Evolutionary conservation across 2,797 vertebrate genomes (phyloP), one percentile per base, ranked within the genome.

Genomic region (Coregonus sp.): DNA sequence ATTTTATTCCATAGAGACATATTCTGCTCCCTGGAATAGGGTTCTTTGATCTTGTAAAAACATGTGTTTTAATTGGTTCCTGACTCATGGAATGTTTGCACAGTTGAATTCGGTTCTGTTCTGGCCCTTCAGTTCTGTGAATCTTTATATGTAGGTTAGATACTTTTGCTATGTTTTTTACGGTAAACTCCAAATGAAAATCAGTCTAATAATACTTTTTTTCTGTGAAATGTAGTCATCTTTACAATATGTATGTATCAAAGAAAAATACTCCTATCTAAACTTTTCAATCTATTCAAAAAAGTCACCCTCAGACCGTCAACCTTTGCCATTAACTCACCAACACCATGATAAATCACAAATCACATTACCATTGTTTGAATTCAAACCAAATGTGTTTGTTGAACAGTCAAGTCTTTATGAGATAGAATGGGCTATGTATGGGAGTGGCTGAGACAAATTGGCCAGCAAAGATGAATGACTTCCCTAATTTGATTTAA

Each of bases 401-500:
- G 4, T 33, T 75, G 37, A 40, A 35, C 52, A 5, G 56, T 72
- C 25, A 63, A 25, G 59, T 31, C n/a, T 31, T 14, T 63, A 63
- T 15, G 35, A 37, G 47, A 72, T 5, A 15, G 4, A 15, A 14
- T 2, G 5, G 5, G 2, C 66, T 33, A 18, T 2, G 33, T 54
- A 33, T 3, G 29, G 69, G 66, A 16, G 74, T 29, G 31, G 65
- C 56, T 73, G n/a, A 35, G 33, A 73, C 35, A 20, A 73, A 73
- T 63, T 37, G 73, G 56, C 52, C 52, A 63, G 68, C 67, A 82
- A 76, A 76, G 75, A 35, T 37, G 18, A 66, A 16, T 73, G n/a
- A 12, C 65, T 72, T 71, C 16, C 54, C 29, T 56, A 1, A 75
- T 82, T 76, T 70, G 51, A 85, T 86, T 82, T 71, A 52, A 70